Conservation (phyloP, 2,797 vertebrate genomes). For the Tenualosa ilisha region DNA sequence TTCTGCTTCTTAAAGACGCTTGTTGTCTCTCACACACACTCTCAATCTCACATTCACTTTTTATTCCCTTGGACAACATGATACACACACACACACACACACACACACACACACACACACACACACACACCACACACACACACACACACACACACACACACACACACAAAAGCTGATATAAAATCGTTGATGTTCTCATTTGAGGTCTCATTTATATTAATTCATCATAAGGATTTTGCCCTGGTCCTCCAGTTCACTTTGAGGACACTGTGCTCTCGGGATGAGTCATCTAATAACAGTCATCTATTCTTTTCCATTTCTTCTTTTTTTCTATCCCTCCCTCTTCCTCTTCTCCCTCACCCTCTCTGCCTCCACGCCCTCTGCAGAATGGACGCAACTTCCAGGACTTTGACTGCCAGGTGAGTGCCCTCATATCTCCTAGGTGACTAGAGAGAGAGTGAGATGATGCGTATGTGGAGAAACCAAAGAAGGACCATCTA, state of each 20-base stretch:
- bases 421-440: conserved; percentile 60
- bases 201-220: neutral
- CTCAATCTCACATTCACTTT: too few relatives aligned
- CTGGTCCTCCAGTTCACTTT: neutral
- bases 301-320: neutral
- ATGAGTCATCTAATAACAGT: conserved; percentile 14
- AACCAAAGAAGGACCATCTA: neutral
- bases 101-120: neutral
- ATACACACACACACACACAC: neutral
- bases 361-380: conserved; percentile 54
- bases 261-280: neutral
- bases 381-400: conserved; percentile 88
- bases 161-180: neutral
- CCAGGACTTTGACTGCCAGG: conserved; percentile 95
- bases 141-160: neutral
- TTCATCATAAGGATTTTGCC: neutral
- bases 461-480: neutral
- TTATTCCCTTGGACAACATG: neutral
- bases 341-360: conserved; percentile 1
- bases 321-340: conserved; percentile 13
- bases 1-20: neutral
- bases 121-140: neutral
- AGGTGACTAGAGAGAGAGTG: neutral
- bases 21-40: neutral
- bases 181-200: neutral